Evolutionary conservation across 2,888 invertebrate genomes (phyloP).

Genomic region (Himalopsyche japonica): DNA sequence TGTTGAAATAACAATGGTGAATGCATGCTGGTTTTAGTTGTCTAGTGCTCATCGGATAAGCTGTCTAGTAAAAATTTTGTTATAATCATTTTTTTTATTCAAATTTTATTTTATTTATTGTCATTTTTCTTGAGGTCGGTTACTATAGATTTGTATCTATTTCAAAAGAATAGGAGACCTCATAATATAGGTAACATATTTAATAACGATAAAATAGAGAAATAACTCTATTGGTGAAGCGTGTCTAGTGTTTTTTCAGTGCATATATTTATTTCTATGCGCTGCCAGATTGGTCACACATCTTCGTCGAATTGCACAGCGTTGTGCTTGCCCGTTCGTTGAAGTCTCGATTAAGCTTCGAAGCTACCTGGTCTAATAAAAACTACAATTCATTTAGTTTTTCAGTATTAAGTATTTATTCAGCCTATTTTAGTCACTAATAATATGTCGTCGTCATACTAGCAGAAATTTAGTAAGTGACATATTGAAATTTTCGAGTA

Average conservation of each 20-base stretch:
- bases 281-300: not conserved
- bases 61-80: no score
- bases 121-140: not conserved
- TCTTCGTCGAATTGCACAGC: not conserved
- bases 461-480: no score
- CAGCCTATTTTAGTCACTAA: no score
- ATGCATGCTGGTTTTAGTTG: no score
- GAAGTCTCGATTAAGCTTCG: not conserved
- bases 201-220: slow-evolving; percentile 16
- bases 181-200: slow-evolving; percentile 4
- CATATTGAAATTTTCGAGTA: no score
- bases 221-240: slow-evolving; percentile 2
- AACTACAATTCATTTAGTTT: no score
- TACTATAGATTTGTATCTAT: not conserved
- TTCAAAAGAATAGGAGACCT: not conserved
- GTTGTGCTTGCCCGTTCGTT: not conserved
- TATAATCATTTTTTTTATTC: not conserved
- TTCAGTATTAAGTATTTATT: no score
- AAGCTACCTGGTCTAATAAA: not conserved
- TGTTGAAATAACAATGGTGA: no score
- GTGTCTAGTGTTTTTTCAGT: not conserved
- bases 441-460: no score
- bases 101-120: not conserved
- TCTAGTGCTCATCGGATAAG: no score
- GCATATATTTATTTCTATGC: not conserved